Evolutionary conservation across 2,888 invertebrate genomes (phyloP).

Genomic region (Crematogaster levior): DNA sequence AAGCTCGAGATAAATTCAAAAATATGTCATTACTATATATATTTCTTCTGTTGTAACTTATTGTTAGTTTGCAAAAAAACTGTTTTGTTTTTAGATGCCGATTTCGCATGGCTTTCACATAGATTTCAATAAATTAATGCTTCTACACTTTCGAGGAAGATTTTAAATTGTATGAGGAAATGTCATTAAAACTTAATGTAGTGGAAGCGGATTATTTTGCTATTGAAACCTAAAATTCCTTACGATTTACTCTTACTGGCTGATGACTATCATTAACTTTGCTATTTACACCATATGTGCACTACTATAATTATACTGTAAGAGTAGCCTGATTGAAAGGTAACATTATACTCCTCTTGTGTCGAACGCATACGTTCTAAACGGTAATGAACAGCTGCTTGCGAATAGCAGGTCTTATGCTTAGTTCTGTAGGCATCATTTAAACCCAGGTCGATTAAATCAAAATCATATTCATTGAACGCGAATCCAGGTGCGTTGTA

Average conservation of each 20-base stretch:
- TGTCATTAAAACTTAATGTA: conserved; percentile 27
- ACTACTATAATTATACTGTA: conserved; percentile 71
- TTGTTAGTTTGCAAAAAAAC: neutral
- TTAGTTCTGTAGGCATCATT: conserved; percentile 11
- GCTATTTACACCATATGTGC: conserved; percentile 63
- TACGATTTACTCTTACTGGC: conserved; percentile 53
- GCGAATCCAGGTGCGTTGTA: neutral
- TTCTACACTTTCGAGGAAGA: neutral
- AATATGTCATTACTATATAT: neutral
- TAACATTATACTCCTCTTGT: conserved; percentile 57
- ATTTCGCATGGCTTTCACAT: neutral
- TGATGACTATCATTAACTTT: conserved; percentile 61
- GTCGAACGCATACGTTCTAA: conserved; percentile 25
- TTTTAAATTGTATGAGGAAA: neutral
- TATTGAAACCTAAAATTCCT: conserved; percentile 24
- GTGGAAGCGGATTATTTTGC: neutral
- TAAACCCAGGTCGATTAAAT: conserved; percentile 1
- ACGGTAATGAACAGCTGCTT: conserved; percentile 61
- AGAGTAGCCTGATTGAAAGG: conserved; percentile 63
- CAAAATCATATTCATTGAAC: conserved; percentile 4
- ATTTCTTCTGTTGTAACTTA: neutral
- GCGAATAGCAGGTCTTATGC: conserved; percentile 20
- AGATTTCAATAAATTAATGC: neutral
- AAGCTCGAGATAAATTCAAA: neutral
- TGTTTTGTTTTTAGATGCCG: neutral